Evolutionary conservation across 2,888 invertebrate genomes (phyloP).

Genomic region (Ernsta delagoae): DNA sequence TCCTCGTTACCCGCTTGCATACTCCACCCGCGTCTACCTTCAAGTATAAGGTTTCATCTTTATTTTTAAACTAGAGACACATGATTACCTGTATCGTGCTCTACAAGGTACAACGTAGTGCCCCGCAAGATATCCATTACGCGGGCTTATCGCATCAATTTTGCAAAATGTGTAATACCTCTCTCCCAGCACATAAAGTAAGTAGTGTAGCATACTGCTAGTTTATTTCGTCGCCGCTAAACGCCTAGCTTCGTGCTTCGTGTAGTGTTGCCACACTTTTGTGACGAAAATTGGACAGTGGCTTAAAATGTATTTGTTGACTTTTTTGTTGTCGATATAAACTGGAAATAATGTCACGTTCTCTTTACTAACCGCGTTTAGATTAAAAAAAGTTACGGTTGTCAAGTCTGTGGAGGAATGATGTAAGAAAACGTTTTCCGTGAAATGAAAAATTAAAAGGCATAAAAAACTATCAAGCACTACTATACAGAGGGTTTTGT

Average conservation of each 20-base stretch:
- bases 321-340: neutral
- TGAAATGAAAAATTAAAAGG: neutral
- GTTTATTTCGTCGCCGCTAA: conserved; percentile 73
- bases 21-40: neutral
- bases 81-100: conserved; percentile 5
- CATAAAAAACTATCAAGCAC: conserved; percentile 35
- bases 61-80: conserved; percentile 29
- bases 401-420: neutral
- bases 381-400: neutral
- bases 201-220: conserved; percentile 65
- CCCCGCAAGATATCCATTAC: conserved; percentile 35
- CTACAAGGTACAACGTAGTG: conserved; percentile 12
- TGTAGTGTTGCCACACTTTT: conserved; percentile 22
- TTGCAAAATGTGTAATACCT: conserved; percentile 49
- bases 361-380: neutral
- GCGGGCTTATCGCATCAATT: conserved; percentile 48
- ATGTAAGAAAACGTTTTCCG: neutral
- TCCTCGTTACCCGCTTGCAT: neutral
- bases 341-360: neutral
- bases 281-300: neutral
- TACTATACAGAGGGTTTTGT: too few relatives aligned
- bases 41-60: conserved; percentile 21
- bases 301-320: neutral
- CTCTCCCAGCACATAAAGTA: conserved; percentile 42
- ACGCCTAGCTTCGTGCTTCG: conserved; percentile 55